Evolutionary conservation across 2,797 vertebrate genomes (phyloP).

Genomic region (Mormyrops boulengeri): DNA sequence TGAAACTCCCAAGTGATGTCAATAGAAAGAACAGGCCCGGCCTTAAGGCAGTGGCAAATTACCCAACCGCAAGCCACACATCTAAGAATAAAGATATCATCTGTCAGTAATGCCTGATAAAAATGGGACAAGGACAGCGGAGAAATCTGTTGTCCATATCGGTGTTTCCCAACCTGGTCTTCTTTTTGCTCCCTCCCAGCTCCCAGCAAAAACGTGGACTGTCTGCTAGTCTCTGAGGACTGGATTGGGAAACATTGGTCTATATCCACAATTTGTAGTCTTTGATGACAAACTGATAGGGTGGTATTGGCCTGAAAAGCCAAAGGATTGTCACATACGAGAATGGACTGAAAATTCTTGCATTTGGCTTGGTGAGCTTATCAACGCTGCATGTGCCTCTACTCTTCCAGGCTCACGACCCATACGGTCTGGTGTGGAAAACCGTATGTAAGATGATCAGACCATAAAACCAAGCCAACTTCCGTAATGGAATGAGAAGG

Average conservation of each 20-base stretch:
- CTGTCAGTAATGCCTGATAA: background rate
- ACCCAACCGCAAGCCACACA: background rate
- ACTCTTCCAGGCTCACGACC: background rate
- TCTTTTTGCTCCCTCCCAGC: background rate
- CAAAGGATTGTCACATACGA: background rate
- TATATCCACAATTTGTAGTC: background rate
- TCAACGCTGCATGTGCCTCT: background rate
- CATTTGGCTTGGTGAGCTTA: background rate
- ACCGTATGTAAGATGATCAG: conserved; percentile 1
- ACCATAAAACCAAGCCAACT: background rate
- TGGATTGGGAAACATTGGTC: background rate
- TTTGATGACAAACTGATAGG: background rate
- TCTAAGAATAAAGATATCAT: conserved; percentile 21
- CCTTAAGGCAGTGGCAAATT: background rate
- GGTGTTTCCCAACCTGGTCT: background rate
- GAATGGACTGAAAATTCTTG: background rate
- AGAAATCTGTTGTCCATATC: background rate
- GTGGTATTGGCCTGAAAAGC: background rate
- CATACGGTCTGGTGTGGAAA: conserved; percentile 18
- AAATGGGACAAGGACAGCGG: background rate
- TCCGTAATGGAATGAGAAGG: conserved; percentile 5
- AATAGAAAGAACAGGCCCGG: background rate
- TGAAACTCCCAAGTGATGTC: background rate
- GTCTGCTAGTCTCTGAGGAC: background rate
- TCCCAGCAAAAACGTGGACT: background rate